Percentiles rank a stretch among this genome's conserved stretches.
These are phyloP conservation scores for Telmatochromis sp. DNA, from an alignment of 2,113 vertebrate species.

Conservation along the genomic window DNA sequence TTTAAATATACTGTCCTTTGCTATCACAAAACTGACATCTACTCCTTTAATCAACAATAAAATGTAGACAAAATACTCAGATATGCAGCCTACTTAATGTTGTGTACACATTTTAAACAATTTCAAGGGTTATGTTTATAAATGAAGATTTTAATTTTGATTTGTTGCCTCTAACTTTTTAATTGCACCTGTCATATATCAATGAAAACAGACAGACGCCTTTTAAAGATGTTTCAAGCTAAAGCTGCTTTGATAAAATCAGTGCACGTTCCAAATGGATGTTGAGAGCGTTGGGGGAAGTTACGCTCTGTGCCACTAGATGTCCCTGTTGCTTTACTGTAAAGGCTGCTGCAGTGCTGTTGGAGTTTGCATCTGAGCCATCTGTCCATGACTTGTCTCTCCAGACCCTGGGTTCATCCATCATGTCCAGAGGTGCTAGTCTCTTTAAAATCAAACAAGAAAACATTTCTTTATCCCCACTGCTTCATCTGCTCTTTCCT, in stretches of 20 bases:
- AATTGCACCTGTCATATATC: neutral
- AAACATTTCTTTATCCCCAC: slow-evolving; percentile 59
- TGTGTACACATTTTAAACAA: neutral
- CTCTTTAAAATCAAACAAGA: slow-evolving; percentile 65
- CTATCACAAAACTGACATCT: neutral
- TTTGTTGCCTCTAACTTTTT: neutral
- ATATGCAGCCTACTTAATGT: neutral
- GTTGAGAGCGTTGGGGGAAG: neutral
- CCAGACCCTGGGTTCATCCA: slow-evolving; percentile 67
- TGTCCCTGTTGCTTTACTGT: slow-evolving; percentile 77
- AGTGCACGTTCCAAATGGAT: neutral
- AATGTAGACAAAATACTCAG: neutral
- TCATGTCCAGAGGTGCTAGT: slow-evolving; percentile 64
- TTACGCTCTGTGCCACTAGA: slow-evolving; percentile 66
- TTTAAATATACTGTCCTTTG: neutral
- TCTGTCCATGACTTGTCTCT: slow-evolving; percentile 61
- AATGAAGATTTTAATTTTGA: neutral
- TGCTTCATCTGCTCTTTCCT: slow-evolving; percentile 24
- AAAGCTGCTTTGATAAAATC: neutral
- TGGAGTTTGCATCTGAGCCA: slow-evolving; percentile 7
- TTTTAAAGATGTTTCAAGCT: neutral
- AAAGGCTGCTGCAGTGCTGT: neutral
- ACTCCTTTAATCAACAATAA: neutral
- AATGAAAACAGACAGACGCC: neutral
- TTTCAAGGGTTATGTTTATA: neutral